A percentile compares a stretch with the other conserved stretches of the same genome.
Conservation (phyloP, 2,888 invertebrate species). For the Lydus trimaculatus region DNA sequence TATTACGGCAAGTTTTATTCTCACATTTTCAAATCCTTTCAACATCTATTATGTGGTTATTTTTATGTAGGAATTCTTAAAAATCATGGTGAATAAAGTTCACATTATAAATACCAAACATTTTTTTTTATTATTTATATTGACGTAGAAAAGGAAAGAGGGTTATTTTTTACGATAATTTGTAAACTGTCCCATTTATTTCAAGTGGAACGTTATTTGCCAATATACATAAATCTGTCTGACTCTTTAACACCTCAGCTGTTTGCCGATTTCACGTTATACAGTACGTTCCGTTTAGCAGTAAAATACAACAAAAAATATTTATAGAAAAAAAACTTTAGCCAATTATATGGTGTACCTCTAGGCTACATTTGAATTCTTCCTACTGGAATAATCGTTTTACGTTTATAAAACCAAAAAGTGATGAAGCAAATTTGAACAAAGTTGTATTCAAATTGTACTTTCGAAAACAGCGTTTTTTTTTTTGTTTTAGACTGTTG, state of each 20-base stretch:
- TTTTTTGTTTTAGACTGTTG: background rate
- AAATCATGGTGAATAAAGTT: conserved; percentile 7
- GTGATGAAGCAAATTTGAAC: background rate
- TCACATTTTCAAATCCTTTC: conserved; percentile 19
- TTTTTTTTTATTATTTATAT: conserved; percentile 20
- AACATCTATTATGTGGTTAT: background rate
- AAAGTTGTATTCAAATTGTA: background rate
- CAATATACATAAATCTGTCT: conserved; percentile 46
- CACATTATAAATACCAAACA: conserved; percentile 14
- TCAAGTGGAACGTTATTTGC: conserved; percentile 43
- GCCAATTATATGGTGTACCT: no score
- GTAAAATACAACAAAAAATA: conserved; percentile 8
- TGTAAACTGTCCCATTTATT: conserved; percentile 44
- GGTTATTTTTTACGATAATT: conserved; percentile 37
- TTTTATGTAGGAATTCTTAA: background rate
- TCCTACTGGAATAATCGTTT: no score
- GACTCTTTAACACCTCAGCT: conserved; percentile 46
- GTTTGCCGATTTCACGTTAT: conserved; percentile 33
- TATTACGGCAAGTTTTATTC: conserved; percentile 32
- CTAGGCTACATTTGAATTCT: no score
- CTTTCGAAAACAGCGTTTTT: background rate
- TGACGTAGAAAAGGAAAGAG: conserved; percentile 24
- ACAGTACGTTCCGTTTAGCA: conserved; percentile 19
- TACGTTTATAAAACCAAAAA: background rate
- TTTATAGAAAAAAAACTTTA: background rate